These are phyloP conservation scores for Archocentrus centrarchus DNA, from an alignment of 2,113 vertebrate genomes.

Conservation along the genomic window DNA sequence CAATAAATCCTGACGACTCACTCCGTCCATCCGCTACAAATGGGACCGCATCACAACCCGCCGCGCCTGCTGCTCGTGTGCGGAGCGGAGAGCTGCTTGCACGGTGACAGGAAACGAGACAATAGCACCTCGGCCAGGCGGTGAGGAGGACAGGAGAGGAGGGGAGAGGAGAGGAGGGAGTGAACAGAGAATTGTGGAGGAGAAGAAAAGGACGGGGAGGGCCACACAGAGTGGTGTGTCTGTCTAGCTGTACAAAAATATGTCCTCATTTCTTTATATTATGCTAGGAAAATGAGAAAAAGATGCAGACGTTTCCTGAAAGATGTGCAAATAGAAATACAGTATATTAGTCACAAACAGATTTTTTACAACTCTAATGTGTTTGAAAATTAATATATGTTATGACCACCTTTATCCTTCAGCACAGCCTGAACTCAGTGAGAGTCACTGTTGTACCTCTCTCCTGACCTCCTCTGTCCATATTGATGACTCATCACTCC, in stretches of 20 bases:
- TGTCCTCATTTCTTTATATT: not conserved
- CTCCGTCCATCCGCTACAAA: constrained; percentile 2
- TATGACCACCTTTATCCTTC: not conserved
- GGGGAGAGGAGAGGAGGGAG: not conserved
- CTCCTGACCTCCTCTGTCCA: too few species aligned
- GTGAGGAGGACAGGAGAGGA: constrained; percentile 4
- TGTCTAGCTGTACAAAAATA: not conserved
- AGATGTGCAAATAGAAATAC: not conserved
- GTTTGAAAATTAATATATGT: not conserved
- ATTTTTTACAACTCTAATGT: not conserved
- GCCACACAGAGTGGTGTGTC: not conserved
- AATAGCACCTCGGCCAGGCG: constrained; percentile 68
- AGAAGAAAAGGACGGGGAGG: not conserved
- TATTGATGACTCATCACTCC: too few species aligned
- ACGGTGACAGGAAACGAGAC: constrained; percentile 74
- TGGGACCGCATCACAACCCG: constrained; percentile 26
- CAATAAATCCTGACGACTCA: not conserved
- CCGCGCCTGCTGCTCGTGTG: constrained; percentile 2
- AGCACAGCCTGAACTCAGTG: not conserved
- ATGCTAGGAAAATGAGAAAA: not conserved
- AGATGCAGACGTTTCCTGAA: not conserved
- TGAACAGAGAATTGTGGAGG: constrained; percentile 1
- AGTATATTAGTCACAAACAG: not conserved
- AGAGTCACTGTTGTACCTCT: too few species aligned
- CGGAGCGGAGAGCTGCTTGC: constrained; percentile 13